phyloP scores from a whole-genome alignment of 2,888 invertebrate genomes.

The Carterocephalus palaemon region DNA sequence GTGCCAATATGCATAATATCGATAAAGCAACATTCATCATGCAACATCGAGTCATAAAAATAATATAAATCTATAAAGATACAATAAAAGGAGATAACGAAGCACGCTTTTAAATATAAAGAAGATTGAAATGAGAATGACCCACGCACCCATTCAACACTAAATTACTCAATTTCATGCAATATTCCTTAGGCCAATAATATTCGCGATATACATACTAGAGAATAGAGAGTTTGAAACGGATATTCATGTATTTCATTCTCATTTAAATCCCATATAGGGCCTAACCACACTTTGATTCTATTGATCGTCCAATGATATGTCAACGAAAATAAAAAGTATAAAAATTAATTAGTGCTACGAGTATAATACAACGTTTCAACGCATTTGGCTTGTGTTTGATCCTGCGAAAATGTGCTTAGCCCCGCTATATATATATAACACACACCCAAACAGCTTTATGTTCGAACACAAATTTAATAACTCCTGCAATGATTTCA shows the following conservation, averaged over 20 bases:
- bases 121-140: slow-evolving; percentile 75
- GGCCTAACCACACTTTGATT: slow-evolving; percentile 56
- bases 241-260: slow-evolving; percentile 46
- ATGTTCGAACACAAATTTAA: not conserved
- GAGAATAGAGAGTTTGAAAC: slow-evolving; percentile 3
- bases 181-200: slow-evolving; percentile 22
- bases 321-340: too few species aligned
- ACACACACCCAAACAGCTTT: slow-evolving; percentile 15
- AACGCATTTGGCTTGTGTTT: not conserved
- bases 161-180: slow-evolving; percentile 33
- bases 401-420: slow-evolving; percentile 35
- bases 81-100: slow-evolving; percentile 37
- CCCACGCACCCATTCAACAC: slow-evolving; percentile 46
- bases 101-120: slow-evolving; percentile 44
- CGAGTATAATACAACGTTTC: not conserved
- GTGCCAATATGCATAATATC: slow-evolving; percentile 67
- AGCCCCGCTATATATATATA: slow-evolving; percentile 29
- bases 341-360: too few species aligned
- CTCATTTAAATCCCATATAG: slow-evolving; percentile 68
- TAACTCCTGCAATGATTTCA: not conserved
- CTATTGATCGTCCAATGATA: too few species aligned
- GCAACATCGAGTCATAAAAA: slow-evolving; percentile 61
- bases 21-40: slow-evolving; percentile 69
- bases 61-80: slow-evolving; percentile 44
- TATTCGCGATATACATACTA: slow-evolving; percentile 22